Evolutionary conservation across 2,888 invertebrate species (phyloP).

Genomic region (Hyppa rectilinea): DNA sequence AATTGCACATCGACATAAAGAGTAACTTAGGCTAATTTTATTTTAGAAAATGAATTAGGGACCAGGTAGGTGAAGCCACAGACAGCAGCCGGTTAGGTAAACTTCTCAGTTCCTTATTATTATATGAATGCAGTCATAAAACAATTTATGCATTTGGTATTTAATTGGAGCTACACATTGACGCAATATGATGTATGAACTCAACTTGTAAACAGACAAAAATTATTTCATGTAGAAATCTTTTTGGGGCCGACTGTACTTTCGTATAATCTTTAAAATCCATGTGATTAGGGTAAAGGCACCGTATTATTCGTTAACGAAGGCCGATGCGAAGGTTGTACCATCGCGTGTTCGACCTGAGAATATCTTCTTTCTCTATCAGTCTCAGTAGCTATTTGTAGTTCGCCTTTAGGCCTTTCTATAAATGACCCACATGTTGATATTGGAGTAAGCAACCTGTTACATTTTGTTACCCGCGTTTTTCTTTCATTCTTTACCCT

Average conservation of each 20-base stretch:
- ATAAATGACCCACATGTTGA: slow-evolving; percentile 40
- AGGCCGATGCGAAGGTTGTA: slow-evolving; percentile 34
- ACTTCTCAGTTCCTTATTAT: no score
- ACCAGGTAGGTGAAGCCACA: no score
- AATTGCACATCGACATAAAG: no score
- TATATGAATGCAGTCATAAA: no score
- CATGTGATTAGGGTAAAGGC: slow-evolving; percentile 30
- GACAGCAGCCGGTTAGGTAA: no score
- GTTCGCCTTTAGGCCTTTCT: not conserved
- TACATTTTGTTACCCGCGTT: not conserved
- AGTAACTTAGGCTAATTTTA: no score
- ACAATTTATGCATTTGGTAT: no score
- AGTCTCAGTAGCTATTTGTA: not conserved
- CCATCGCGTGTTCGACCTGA: slow-evolving; percentile 21
- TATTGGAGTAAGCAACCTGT: slow-evolving; percentile 29
- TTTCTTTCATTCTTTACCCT: not conserved
- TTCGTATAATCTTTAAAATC: slow-evolving; percentile 44
- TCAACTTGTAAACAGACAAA: not conserved
- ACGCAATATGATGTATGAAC: no score
- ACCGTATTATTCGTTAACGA: slow-evolving; percentile 14
- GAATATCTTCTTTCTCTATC: slow-evolving; percentile 13
- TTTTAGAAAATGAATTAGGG: no score
- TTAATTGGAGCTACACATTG: no score
- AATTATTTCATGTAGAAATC: not conserved
- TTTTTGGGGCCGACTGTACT: slow-evolving; percentile 7